Evolutionary conservation across 2,888 invertebrate species (phyloP), one percentile per base, ranked within the genome.

Genomic region (Rhagonycha lutea): DNA sequence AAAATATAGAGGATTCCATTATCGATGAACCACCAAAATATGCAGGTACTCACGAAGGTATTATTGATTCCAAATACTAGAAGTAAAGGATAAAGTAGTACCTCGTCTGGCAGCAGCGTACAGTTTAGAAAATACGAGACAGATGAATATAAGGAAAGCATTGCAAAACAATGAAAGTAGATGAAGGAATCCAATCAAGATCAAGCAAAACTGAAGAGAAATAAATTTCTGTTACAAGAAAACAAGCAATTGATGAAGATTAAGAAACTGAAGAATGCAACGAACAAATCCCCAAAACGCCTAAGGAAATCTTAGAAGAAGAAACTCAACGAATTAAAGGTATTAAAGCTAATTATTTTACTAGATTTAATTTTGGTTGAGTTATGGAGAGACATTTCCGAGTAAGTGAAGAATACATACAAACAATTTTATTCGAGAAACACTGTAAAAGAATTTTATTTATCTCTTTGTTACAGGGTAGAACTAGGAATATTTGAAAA

Each of bases 61-160:
- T 90, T 11, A 89, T 86, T 11, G 90, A 90, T 83, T 86, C 89
- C 0, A 89, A 89, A 92, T 94, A 78, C 92, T 93, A 81, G 91
- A 93, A 84, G 90, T 94, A 75, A 95, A 94, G 86, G 94, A 95
- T 85, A 92, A 92, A 79, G 89, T 95, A 5, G 89, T 95, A 61
- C 91, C 94, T 0, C 91, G 93, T 29, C 86, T 96, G 72, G 94
- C 94, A 0, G 93, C 95, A 0, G 95, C 95, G 2, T 96, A 96
- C 82, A 95, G 94, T 81, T 89, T 96, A 80, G 95, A 96, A 85
- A 96, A 96, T 88, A 94, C 96, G 93, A 90, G 95, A 5, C 92
- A 93, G 78, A 92, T 75, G 94, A 95, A 83, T 91, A 95, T 74
- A 92, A 92, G 78, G 90, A 91, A 82, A 92, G 91, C 70, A 88